These are phyloP conservation scores for Dolichopus griseipennis DNA, from an alignment of 2,888 invertebrate species.

Conservation along the genomic window DNA sequence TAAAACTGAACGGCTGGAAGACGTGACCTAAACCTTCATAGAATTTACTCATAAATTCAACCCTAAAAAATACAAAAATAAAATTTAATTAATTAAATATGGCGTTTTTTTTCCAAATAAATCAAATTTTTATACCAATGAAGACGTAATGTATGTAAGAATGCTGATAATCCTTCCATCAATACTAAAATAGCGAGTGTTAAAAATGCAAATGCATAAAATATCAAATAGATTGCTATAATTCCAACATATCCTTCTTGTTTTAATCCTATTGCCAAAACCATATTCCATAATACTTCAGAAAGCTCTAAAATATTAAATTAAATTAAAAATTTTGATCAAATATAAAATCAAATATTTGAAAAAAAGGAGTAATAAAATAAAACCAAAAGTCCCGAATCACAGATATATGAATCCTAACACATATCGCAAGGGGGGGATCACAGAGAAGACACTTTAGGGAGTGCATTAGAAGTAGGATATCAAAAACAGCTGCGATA, in stretches of 20 bases:
- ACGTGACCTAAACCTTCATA: slow-evolving; percentile 72
- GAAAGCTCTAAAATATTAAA: slow-evolving; percentile 55
- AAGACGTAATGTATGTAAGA: slow-evolving; percentile 93
- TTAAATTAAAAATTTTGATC: slow-evolving; percentile 7
- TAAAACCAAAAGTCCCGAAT: too few relatives aligned
- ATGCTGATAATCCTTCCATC: slow-evolving; percentile 99
- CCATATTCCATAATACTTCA: slow-evolving; percentile 90
- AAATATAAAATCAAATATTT: too few relatives aligned
- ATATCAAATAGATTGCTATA: slow-evolving; percentile 68
- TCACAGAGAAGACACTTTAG: too few relatives aligned
- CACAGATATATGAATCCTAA: too few relatives aligned
- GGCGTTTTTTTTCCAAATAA: not conserved
- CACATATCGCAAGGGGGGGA: too few relatives aligned
- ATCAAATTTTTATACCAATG: slow-evolving; percentile 67
- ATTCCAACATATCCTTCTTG: slow-evolving; percentile 52
- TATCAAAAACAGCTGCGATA: too few relatives aligned
- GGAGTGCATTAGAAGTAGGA: too few relatives aligned
- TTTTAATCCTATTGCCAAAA: slow-evolving; percentile 64
- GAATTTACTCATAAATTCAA: slow-evolving; percentile 95
- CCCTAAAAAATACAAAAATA: slow-evolving; percentile 61
- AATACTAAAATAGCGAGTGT: slow-evolving; percentile 92
- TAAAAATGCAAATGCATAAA: slow-evolving; percentile 81
- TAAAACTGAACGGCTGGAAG: slow-evolving; percentile 81
- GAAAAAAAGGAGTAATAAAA: slow-evolving; percentile 42
- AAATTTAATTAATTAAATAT: not conserved